A percentile compares a stretch with the other conserved stretches of the same genome.
Conservation (phyloP, 2,113 vertebrate species). For the Spea bombifrons region DNA sequence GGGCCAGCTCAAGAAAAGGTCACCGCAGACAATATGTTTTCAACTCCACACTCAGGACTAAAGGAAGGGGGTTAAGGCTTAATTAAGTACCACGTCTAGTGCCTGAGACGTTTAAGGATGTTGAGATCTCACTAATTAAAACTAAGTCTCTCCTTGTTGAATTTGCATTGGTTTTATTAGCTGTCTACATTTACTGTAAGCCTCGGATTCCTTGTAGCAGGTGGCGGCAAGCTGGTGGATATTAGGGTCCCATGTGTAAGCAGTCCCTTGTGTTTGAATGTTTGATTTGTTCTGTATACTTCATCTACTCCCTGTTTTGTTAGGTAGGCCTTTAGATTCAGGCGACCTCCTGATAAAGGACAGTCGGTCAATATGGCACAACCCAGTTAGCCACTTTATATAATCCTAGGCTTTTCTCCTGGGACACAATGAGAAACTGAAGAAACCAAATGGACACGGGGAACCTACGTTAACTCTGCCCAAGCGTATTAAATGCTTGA, state of each 20-base stretch:
- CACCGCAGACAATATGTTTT: conserved; percentile 44
- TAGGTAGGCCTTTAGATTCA: conserved; percentile 1
- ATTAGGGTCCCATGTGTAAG: not conserved
- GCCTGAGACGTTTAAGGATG: conserved; percentile 59
- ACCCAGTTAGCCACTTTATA: conserved; percentile 10
- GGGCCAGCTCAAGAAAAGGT: conserved; percentile 40
- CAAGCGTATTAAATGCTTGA: not conserved
- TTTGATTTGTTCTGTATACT: conserved; percentile 35
- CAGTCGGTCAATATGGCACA: conserved; percentile 1
- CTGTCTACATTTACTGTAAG: conserved; percentile 55
- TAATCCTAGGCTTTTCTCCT: conserved; percentile 2
- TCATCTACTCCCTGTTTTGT: not conserved
- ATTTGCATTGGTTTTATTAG: conserved; percentile 39
- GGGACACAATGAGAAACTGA: not conserved
- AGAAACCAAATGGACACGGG: not conserved
- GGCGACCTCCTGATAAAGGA: not conserved
- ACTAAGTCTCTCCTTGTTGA: conserved; percentile 33
- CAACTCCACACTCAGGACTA: conserved; percentile 18
- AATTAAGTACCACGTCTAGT: conserved; percentile 69
- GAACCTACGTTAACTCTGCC: not conserved
- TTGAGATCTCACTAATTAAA: conserved; percentile 38
- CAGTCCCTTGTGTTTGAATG: conserved; percentile 11
- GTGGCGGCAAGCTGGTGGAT: conserved; percentile 56
- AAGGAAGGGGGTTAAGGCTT: conserved; percentile 64
- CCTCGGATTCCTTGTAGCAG: conserved; percentile 63